These are phyloP conservation scores for Romanogobio albipinnatus DNA, from an alignment of 2,113 vertebrate species.

Conservation along the genomic window DNA sequence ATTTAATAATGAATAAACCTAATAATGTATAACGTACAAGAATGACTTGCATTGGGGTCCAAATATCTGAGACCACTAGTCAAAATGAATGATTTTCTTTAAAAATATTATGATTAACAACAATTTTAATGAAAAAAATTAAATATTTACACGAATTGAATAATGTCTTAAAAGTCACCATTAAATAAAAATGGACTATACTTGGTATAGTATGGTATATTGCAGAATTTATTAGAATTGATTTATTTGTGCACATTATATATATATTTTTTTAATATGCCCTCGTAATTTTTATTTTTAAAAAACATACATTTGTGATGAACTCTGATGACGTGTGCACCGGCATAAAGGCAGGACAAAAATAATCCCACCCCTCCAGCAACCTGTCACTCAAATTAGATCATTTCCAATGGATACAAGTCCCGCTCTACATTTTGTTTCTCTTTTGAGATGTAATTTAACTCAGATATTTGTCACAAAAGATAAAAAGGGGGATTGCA, in stretches of 20 bases:
- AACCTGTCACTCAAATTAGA: too few relatives aligned
- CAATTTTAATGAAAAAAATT: neutral
- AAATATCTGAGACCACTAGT: neutral
- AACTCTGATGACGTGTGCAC: too few relatives aligned
- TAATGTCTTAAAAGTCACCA: neutral
- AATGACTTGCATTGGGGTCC: neutral
- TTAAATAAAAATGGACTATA: neutral
- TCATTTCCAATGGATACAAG: too few relatives aligned
- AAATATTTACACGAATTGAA: neutral
- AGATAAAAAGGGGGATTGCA: too few relatives aligned
- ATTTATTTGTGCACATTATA: neutral
- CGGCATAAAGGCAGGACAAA: too few relatives aligned
- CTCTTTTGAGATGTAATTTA: too few relatives aligned
- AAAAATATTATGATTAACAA: neutral
- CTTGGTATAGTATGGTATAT: neutral
- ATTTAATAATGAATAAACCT: neutral
- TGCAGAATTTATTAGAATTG: neutral
- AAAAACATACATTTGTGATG: neutral
- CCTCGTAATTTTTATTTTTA: neutral
- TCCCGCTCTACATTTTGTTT: too few relatives aligned
- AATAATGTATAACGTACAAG: neutral
- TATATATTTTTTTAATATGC: neutral
- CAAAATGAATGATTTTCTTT: neutral
- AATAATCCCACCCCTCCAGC: too few relatives aligned
- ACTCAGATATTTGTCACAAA: too few relatives aligned